Base-by-base conservation (phyloP, 2,797 vertebrate species). In the Lagorchestes hirsutus region DNA sequence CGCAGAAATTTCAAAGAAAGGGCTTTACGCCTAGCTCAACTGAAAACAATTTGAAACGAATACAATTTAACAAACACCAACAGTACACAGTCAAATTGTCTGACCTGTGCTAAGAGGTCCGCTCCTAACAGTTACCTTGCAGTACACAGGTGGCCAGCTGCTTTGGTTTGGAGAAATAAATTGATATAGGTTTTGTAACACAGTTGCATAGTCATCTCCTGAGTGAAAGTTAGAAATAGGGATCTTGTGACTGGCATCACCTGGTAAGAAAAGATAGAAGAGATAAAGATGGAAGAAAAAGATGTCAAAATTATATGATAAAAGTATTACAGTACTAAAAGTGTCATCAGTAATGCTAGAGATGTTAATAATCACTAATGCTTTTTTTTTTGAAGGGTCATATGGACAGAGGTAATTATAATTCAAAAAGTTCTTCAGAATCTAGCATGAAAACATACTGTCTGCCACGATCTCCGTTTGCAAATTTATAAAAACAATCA, bases 211-310 rank as follows among this genome's bases (percentile, higher is more conserved):
- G 94, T 97, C 95, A 50, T 97, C 55, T 55, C 98, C 97, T 58
- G 96, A 95, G 91, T 98, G 95, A 97, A 98, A 99, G 93, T 98
- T 98, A 97, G 99, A 98, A 14, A 99, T 55, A 1, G 99, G 99
- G 96, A 99, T 99, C 98, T 98, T 99, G 55, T 99, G 99, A 96
- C 98, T 99, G 34, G 97, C 96, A 96, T 98, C 98, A 97, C 99
- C 99, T 99, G 96, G 95, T 1, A 50, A 50, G 94, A 93, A 54
- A 90, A 96, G 55, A 96, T 74, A 95, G 31, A 22, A 56, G 91
- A 40, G 1, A 3, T 55, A 52, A 10, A 87, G 12, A 31, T 91
- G 57, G 12, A 31, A 0, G 59, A 9, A 27, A 46, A 87, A 90
- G 3, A 28, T 54, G 74, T 10, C 29, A 87, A 24, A 67, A 58